Conservation (phyloP, 2,888 invertebrate species). For the Stictocephala bisonia region DNA sequence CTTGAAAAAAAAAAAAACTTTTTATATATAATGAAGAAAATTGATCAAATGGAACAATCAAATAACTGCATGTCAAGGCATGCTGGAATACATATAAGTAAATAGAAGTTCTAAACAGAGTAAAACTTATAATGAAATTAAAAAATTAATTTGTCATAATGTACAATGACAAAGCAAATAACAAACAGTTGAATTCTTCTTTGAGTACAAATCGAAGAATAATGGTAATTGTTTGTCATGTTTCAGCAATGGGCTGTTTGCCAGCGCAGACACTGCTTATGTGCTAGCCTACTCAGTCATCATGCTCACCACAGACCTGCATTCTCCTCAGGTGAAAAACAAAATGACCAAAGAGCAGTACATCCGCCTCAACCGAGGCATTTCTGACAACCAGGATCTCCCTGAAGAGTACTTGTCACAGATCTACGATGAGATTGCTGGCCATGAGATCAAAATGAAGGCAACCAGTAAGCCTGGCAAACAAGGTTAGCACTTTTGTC, state of each 20-base stretch:
- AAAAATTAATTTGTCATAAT: neutral
- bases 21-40: too few relatives aligned
- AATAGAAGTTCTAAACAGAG: too few relatives aligned
- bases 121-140: too few relatives aligned
- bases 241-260: conserved; percentile 82
- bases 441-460: conserved; percentile 95
- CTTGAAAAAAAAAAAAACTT: too few relatives aligned
- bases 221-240: neutral
- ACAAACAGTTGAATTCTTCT: conserved; percentile 10
- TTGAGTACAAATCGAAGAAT: neutral
- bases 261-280: conserved; percentile 95
- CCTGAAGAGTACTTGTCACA: conserved; percentile 97
- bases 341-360: conserved; percentile 99
- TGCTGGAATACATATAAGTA: too few relatives aligned
- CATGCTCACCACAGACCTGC: conserved; percentile 99
- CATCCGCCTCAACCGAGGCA: conserved; percentile 96
- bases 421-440: conserved; percentile 98
- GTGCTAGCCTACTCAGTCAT: conserved; percentile 99
- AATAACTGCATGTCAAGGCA: too few relatives aligned
- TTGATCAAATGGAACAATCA: too few relatives aligned
- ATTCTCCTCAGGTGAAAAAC: conserved; percentile 97
- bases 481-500: conserved; percentile 66
- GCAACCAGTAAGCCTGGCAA: conserved; percentile 81
- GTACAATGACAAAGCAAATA: neutral
- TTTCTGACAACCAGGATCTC: conserved; percentile 97